These are phyloP conservation scores for Cyclophora albipunctata DNA, from an alignment of 2,888 invertebrate genomes.

Conservation along the genomic window DNA sequence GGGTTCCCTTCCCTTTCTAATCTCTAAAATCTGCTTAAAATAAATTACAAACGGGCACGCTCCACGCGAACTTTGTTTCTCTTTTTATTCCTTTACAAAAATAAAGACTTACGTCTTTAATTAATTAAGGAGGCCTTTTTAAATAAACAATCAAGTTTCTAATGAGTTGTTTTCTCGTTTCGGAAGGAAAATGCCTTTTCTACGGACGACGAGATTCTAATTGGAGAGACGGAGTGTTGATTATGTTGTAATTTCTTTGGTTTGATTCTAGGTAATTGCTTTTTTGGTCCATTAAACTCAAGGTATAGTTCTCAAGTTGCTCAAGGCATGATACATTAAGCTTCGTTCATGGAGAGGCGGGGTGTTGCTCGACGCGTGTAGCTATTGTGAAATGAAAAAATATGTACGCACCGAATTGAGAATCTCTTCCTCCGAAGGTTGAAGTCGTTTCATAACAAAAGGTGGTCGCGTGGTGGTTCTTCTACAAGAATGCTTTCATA, in stretches of 20 bases:
- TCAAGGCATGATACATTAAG: too few species aligned
- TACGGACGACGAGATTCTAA: slow-evolving; percentile 27
- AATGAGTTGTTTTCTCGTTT: slow-evolving; percentile 36
- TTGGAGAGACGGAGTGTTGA: slow-evolving; percentile 24
- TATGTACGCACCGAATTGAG: too few species aligned
- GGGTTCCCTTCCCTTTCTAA: slow-evolving; percentile 33
- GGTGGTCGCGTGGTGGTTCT: too few species aligned
- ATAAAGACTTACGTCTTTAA: slow-evolving; percentile 43
- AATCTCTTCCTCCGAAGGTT: too few species aligned
- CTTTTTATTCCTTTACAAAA: slow-evolving; percentile 38
- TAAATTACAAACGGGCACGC: slow-evolving; percentile 36
- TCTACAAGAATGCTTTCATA: too few species aligned
- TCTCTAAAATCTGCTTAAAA: slow-evolving; percentile 42
- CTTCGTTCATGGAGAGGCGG: too few species aligned
- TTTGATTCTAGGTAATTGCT: slow-evolving; percentile 16
- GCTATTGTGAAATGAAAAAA: too few species aligned
- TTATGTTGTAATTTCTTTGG: slow-evolving; percentile 21
- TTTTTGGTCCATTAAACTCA: slow-evolving; percentile 13
- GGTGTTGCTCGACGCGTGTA: too few species aligned
- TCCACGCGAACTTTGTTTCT: slow-evolving; percentile 32
- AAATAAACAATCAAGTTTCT: slow-evolving; percentile 41
- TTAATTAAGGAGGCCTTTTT: slow-evolving; percentile 42
- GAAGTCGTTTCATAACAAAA: too few species aligned
- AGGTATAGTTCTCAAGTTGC: too few species aligned
- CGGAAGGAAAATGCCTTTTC: slow-evolving; percentile 16